A percentile compares a stretch with the other conserved stretches of the same genome.
Evolutionary conservation across 2,797 vertebrate species (phyloP).

Genomic region (Aphelocoma californica): DNA sequence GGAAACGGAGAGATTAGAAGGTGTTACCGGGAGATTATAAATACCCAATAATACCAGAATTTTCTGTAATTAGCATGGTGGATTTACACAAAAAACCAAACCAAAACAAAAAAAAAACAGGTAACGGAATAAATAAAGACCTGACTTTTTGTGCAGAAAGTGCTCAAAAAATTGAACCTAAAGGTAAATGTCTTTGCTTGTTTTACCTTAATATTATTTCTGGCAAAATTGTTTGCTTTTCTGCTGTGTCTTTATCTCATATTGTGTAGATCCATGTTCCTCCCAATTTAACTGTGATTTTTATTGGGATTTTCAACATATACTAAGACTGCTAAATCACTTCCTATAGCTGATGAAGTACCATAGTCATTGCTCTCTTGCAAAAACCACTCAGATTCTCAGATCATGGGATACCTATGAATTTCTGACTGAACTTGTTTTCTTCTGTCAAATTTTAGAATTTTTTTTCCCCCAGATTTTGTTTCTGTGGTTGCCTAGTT

Average conservation of each 20-base stretch:
- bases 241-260: neutral
- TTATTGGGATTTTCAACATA: neutral
- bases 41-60: constrained; percentile 37
- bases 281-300: neutral
- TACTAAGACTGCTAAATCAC: neutral
- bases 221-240: neutral
- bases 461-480: neutral
- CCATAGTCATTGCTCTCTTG: neutral
- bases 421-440: neutral
- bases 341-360: neutral
- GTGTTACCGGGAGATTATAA: constrained; percentile 54
- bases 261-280: neutral
- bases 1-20: constrained; percentile 53
- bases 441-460: neutral
- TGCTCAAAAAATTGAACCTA: constrained; percentile 24
- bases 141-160: neutral
- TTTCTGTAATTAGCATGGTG: constrained; percentile 35
- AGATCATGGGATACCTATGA: neutral
- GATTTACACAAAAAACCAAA: constrained; percentile 32
- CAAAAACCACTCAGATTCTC: neutral
- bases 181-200: neutral
- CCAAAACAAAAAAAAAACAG: neutral
- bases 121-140: constrained; percentile 6
- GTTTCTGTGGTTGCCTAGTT: neutral
- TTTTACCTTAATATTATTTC: neutral